Conservation (phyloP, 2,888 invertebrate species). For the Panzeria rudis region DNA sequence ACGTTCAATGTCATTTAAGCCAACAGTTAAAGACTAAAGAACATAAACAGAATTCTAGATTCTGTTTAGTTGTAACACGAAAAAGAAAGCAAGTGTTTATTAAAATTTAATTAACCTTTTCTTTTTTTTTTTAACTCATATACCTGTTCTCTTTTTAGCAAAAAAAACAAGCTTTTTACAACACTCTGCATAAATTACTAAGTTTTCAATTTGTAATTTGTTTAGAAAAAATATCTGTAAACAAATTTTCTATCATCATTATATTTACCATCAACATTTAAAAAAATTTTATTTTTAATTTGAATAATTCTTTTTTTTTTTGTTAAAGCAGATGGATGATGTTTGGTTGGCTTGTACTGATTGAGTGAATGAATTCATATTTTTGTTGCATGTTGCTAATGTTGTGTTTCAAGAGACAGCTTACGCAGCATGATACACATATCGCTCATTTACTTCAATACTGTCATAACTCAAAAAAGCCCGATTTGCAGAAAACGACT, state of each 20-base stretch:
- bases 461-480: no score
- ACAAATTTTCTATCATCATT: no score
- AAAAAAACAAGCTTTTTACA: constrained; percentile 17
- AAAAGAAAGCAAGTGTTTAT: constrained; percentile 33
- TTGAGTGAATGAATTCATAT: constrained; percentile 26
- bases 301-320: background rate
- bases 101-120: constrained; percentile 59
- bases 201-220: constrained; percentile 35
- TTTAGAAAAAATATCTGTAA: constrained; percentile 10
- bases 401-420: constrained; percentile 55
- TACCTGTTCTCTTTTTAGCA: constrained; percentile 29
- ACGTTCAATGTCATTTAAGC: constrained; percentile 59
- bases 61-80: background rate
- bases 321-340: background rate
- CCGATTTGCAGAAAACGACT: no score
- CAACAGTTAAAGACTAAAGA: constrained; percentile 2
- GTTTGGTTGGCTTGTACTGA: background rate
- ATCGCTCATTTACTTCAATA: no score
- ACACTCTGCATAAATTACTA: constrained; percentile 26
- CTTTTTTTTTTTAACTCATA: constrained; percentile 37
- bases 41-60: constrained; percentile 10
- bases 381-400: constrained; percentile 29
- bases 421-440: constrained; percentile 54
- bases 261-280: background rate
- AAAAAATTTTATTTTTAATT: background rate